A percentile compares a stretch with the other conserved stretches of the same genome.
phyloP scores from a whole-genome alignment of 1,140 invertebrate species.

The Sycophila sp. region DNA sequence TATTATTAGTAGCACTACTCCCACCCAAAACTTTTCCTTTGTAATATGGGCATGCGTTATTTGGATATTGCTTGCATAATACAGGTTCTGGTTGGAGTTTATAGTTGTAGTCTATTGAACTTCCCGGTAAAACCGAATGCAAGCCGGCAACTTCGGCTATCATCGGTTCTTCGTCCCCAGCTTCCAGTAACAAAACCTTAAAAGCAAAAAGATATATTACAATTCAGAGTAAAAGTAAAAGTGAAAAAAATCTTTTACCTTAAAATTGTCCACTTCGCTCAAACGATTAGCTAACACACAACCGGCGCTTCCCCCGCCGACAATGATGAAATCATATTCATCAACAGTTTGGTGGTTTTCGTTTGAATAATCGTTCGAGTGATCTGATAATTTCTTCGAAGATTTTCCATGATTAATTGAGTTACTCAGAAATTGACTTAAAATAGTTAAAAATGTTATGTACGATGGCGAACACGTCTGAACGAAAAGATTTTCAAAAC shows the following conservation, averaged over 20 bases:
- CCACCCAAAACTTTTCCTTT: constrained; percentile 32
- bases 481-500: no score
- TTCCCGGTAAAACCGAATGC: constrained; percentile 2
- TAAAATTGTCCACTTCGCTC: not conserved
- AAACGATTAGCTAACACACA: not conserved
- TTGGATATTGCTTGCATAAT: not conserved
- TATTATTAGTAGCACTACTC: not conserved
- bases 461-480: no score
- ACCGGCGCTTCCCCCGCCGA: not conserved
- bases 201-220: not conserved
- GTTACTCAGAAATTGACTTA: no score
- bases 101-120: constrained; percentile 13
- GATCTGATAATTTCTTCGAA: no score
- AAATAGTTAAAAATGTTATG: no score
- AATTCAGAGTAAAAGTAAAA: not conserved
- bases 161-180: constrained; percentile 17
- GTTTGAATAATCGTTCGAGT: not conserved
- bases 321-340: not conserved
- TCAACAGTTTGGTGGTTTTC: not conserved
- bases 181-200: constrained; percentile 21
- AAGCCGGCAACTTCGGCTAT: constrained; percentile 19
- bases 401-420: no score
- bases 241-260: not conserved
- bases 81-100: not conserved
- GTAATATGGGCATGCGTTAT: not conserved